Evolutionary conservation across 2,797 vertebrate species (phyloP).

Genomic region (Mionectes olivaceus): DNA sequence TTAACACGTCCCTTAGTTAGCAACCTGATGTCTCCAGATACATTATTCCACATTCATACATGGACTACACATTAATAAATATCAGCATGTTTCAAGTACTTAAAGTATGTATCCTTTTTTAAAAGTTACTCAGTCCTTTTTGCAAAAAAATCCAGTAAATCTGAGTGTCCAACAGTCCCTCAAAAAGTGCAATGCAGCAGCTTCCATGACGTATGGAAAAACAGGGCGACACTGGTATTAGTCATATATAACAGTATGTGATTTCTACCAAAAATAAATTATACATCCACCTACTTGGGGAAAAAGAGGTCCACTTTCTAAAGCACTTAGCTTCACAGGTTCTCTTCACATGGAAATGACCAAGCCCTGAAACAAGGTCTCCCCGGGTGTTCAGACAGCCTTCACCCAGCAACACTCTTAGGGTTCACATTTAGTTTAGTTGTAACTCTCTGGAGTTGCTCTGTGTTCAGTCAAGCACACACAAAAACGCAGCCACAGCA

Average conservation of each 20-base stretch:
- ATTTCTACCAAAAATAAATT: not conserved
- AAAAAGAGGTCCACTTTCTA: not conserved
- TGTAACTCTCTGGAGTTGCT: not conserved
- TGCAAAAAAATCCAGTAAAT: not conserved
- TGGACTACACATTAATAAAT: not conserved
- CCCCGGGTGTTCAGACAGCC: rapidly evolving
- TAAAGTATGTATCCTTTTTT: not conserved
- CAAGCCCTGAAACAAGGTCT: not conserved
- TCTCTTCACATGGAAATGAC: not conserved
- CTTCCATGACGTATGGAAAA: not conserved
- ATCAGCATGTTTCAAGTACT: not conserved
- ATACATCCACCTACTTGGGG: not conserved
- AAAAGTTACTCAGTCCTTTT: not conserved
- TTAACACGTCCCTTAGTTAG: not conserved
- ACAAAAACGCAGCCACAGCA: not conserved
- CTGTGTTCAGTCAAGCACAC: not conserved
- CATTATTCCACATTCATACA: not conserved
- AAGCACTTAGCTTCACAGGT: not conserved
- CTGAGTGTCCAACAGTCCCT: not conserved
- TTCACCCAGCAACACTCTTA: not conserved
- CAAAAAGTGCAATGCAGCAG: not conserved
- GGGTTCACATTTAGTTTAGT: not conserved
- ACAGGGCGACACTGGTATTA: not conserved
- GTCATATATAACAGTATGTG: too few relatives aligned
- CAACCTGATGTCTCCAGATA: not conserved